Evolutionary conservation across 2,888 invertebrate species (phyloP).

Genomic region (Apotomis capreana): DNA sequence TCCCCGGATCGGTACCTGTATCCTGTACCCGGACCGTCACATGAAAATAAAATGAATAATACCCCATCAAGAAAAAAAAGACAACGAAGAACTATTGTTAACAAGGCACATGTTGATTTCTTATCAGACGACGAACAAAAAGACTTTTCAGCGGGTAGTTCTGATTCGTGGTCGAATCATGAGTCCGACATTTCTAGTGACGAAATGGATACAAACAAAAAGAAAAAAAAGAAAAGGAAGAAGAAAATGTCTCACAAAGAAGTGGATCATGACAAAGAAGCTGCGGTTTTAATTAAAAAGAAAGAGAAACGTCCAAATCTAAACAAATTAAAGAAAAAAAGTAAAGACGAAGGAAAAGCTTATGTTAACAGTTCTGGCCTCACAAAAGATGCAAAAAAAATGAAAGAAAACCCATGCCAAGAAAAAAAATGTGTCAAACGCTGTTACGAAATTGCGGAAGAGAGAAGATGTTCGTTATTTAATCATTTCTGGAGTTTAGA

Average conservation of each 20-base stretch:
- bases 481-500: conserved; percentile 5
- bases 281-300: not conserved
- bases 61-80: no score
- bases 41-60: no score
- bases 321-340: not conserved
- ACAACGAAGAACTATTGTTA: no score
- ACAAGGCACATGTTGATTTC: conserved; percentile 2
- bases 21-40: no score
- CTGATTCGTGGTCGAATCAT: conserved; percentile 18
- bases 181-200: conserved; percentile 1
- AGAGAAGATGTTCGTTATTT: conserved; percentile 1
- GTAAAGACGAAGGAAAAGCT: not conserved
- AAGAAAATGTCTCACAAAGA: not conserved
- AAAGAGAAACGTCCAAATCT: not conserved
- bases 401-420: not conserved
- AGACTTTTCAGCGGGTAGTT: conserved; percentile 32
- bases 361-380: not conserved
- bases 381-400: not conserved
- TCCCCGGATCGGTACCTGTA: no score
- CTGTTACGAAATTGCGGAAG: conserved; percentile 7
- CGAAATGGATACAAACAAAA: not conserved
- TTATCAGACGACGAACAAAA: conserved; percentile 13
- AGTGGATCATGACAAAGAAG: not conserved
- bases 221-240: not conserved
- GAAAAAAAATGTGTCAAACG: not conserved